These are phyloP conservation scores for Dascillus cervinus DNA, from an alignment of 2,888 invertebrate species.

Conservation along the genomic window DNA sequence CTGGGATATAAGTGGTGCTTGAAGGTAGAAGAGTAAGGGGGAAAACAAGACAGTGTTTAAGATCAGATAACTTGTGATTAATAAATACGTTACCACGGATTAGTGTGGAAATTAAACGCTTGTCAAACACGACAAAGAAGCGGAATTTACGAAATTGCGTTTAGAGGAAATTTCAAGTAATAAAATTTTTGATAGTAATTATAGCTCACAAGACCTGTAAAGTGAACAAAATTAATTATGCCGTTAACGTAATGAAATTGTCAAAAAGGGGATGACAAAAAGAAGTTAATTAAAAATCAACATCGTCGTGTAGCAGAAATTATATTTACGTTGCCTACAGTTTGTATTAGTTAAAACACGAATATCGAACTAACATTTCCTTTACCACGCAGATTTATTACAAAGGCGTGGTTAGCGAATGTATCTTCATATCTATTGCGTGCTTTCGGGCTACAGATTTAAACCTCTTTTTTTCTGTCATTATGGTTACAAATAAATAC, in stretches of 20 bases:
- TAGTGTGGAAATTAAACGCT: slow-evolving; percentile 34
- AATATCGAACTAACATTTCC: slow-evolving; percentile 8
- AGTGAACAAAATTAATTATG: too few relatives aligned
- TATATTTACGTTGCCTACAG: slow-evolving; percentile 11
- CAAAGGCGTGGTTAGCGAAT: slow-evolving; percentile 13
- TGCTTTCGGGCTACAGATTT: slow-evolving; percentile 17
- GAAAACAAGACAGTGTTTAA: slow-evolving; percentile 22
- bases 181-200: too few relatives aligned
- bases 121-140: slow-evolving; percentile 32
- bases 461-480: slow-evolving; percentile 12
- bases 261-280: too few relatives aligned
- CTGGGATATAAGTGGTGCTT: slow-evolving; percentile 11
- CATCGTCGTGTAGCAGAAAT: slow-evolving; percentile 13
- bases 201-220: too few relatives aligned
- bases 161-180: too few relatives aligned
- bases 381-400: slow-evolving; percentile 12
- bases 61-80: slow-evolving; percentile 35
- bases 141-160: too few relatives aligned
- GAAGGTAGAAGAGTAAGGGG: slow-evolving; percentile 13
- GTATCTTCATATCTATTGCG: slow-evolving; percentile 18
- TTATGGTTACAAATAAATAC: too few relatives aligned
- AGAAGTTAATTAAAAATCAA: slow-evolving; percentile 10
- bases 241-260: too few relatives aligned
- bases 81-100: slow-evolving; percentile 34
- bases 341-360: slow-evolving; percentile 5